Percentiles rank a stretch among this genome's conserved stretches.
phyloP scores from a whole-genome alignment of 2,113 vertebrate species.

The Phyllopteryx taeniolatus region DNA sequence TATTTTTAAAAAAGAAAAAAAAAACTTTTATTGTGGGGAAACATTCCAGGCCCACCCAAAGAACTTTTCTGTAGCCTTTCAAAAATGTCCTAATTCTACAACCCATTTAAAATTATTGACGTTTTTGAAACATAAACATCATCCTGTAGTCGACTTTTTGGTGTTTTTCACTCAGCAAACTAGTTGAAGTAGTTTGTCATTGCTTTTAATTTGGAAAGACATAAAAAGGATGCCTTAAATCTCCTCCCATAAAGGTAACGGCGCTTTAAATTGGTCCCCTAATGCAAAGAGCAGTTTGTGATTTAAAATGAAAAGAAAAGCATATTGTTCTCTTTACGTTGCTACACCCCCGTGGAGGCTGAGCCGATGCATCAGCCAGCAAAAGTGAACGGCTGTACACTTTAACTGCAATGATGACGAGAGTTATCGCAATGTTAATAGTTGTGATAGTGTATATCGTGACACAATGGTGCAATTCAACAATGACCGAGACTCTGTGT shows the following conservation, averaged over 20 bases:
- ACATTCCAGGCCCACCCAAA: too few relatives aligned
- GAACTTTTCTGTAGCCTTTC: too few relatives aligned
- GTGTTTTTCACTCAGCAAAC: background rate
- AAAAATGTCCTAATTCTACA: too few relatives aligned
- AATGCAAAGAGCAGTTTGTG: background rate
- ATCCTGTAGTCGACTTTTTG: background rate
- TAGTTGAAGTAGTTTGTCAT: background rate
- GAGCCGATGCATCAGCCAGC: background rate
- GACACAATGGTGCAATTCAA: too few relatives aligned
- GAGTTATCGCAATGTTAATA: background rate
- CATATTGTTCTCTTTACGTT: background rate
- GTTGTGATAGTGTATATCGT: too few relatives aligned
- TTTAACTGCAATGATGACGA: background rate
- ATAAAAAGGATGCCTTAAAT: background rate
- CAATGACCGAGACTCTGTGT: background rate
- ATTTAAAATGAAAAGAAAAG: background rate
- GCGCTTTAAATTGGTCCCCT: background rate
- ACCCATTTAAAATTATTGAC: too few relatives aligned
- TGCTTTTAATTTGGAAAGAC: background rate
- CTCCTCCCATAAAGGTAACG: background rate
- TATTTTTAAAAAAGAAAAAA: too few relatives aligned
- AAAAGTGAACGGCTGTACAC: background rate
- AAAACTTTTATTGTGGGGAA: too few relatives aligned
- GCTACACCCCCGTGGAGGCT: background rate
- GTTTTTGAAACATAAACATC: background rate